Conservation (phyloP, 2,888 invertebrate genomes). For the Eupithecia inturbata region DNA sequence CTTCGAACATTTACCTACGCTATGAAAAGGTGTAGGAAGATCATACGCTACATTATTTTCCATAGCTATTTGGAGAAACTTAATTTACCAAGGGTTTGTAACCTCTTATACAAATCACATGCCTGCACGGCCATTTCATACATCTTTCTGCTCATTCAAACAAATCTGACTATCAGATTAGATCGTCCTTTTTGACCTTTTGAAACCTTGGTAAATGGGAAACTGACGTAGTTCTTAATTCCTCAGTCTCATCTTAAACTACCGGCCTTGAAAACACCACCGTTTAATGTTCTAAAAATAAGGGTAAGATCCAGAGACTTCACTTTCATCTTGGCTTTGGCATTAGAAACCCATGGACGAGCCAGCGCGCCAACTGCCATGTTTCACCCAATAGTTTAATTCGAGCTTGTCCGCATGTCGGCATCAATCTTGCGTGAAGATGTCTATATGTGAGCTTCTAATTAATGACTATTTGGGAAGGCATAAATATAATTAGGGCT, state of each 20-base stretch:
- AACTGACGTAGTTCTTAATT: neutral
- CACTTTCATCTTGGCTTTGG: conserved; percentile 52
- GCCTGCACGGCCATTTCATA: neutral
- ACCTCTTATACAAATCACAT: neutral
- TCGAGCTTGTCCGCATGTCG: neutral
- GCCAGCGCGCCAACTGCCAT: conserved; percentile 54
- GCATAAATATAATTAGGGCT: neutral
- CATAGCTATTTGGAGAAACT: neutral
- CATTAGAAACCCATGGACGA: conserved; percentile 42
- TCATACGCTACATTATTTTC: neutral
- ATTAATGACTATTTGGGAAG: neutral
- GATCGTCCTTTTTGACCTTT: neutral
- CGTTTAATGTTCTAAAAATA: conserved; percentile 23
- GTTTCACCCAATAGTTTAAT: conserved; percentile 30
- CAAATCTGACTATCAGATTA: neutral
- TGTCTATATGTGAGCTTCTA: neutral
- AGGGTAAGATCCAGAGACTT: conserved; percentile 8
- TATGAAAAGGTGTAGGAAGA: conserved; percentile 3
- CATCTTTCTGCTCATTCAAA: neutral
- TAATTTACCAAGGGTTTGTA: neutral
- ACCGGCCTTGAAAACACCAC: conserved; percentile 1
- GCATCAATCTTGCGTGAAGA: neutral
- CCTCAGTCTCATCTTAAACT: neutral
- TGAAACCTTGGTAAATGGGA: neutral
- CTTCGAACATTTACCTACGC: neutral